Evolutionary conservation across 2,888 invertebrate genomes (phyloP).

Genomic region (Sympetrum striolatum): DNA sequence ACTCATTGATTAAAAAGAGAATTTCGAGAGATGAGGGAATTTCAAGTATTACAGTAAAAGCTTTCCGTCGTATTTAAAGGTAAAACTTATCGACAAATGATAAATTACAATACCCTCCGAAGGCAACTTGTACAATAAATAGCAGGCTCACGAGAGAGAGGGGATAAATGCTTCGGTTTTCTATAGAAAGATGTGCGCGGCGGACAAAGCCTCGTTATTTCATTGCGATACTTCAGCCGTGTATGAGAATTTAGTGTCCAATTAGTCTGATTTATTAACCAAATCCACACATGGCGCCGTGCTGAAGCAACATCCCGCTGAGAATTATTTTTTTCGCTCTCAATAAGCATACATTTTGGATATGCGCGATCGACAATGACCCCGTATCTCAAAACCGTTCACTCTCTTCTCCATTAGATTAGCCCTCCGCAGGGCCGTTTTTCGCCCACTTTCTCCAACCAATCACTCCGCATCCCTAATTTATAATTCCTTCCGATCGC

Average conservation of each 20-base stretch:
- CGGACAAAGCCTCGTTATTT: constrained; percentile 26
- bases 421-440: neutral
- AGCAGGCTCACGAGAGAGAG: neutral
- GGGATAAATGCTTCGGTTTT: neutral
- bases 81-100: too few relatives aligned
- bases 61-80: too few relatives aligned
- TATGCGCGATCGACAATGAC: constrained; percentile 17
- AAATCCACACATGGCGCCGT: neutral
- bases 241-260: constrained; percentile 37
- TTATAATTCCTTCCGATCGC: too few relatives aligned
- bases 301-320: constrained; percentile 4
- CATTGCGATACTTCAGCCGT: constrained; percentile 21
- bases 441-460: neutral
- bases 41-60: too few relatives aligned
- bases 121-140: neutral
- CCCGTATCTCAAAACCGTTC: constrained; percentile 20
- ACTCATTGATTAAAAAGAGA: too few relatives aligned
- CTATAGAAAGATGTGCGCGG: neutral
- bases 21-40: too few relatives aligned
- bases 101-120: too few relatives aligned
- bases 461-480: neutral
- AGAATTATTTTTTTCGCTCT: neutral
- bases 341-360: constrained; percentile 32
- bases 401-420: neutral
- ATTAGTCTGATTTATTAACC: constrained; percentile 42